phyloP scores from a whole-genome alignment of 2,888 invertebrate genomes.

The Conops quadrifasciatus region DNA sequence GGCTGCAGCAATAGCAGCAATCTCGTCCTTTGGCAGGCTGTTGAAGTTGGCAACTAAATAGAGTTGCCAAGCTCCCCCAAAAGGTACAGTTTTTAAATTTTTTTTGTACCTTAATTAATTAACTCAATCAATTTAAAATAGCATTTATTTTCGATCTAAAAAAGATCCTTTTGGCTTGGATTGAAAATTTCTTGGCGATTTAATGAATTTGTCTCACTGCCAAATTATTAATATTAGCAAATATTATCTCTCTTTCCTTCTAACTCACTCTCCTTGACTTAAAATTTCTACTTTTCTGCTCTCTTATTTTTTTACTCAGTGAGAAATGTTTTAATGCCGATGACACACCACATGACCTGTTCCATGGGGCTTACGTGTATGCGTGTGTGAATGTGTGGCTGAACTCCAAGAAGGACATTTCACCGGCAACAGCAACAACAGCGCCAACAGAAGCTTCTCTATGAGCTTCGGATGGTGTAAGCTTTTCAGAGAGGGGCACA shows the following conservation, averaged over 20 bases:
- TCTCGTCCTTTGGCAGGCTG: no score
- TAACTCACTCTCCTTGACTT: not conserved
- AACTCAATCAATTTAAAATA: no score
- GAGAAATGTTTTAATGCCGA: constrained; percentile 16
- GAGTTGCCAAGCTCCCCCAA: no score
- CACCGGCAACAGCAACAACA: constrained; percentile 40
- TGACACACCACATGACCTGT: not conserved
- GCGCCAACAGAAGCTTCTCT: not conserved
- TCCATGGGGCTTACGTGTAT: not conserved
- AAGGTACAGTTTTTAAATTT: no score
- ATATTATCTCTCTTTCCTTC: constrained; percentile 10
- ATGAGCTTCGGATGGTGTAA: constrained; percentile 1
- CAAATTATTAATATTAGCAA: no score
- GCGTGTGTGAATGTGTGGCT: constrained; percentile 37
- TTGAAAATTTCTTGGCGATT: not conserved
- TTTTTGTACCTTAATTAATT: no score
- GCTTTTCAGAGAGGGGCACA: not conserved
- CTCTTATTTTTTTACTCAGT: not conserved
- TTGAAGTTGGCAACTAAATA: no score
- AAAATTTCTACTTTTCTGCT: not conserved
- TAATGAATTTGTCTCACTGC: not conserved
- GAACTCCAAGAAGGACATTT: constrained; percentile 46
- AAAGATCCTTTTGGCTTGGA: not conserved
- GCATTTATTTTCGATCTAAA: no score
- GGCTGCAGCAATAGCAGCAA: no score